These are phyloP conservation scores for Noctua pronuba DNA, from an alignment of 2,888 invertebrate species.

Conservation along the genomic window DNA sequence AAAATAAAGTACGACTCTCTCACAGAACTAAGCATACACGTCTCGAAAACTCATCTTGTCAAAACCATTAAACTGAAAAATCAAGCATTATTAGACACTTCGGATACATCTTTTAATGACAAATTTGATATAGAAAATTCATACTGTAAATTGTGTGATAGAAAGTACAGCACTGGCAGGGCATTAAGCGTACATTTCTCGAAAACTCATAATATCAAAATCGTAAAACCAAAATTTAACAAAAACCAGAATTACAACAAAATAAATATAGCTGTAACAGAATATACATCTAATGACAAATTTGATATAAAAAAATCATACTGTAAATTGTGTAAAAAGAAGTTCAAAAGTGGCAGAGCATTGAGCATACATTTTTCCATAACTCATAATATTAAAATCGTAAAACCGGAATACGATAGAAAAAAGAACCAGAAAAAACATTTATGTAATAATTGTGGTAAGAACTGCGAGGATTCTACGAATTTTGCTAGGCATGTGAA, in stretches of 20 bases:
- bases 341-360: constrained; percentile 66
- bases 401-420: constrained; percentile 58
- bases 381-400: constrained; percentile 71
- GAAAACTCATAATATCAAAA: constrained; percentile 72
- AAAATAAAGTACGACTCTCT: constrained; percentile 71
- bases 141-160: constrained; percentile 79
- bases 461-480: constrained; percentile 50
- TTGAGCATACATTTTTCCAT: constrained; percentile 76
- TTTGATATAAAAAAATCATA: constrained; percentile 74
- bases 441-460: constrained; percentile 77
- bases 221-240: constrained; percentile 63
- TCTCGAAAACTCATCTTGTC: constrained; percentile 71
- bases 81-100: not conserved
- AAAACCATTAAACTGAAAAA: constrained; percentile 65
- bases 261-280: not conserved
- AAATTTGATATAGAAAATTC: constrained; percentile 75
- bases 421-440: constrained; percentile 19
- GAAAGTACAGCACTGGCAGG: constrained; percentile 66
- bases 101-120: constrained; percentile 17
- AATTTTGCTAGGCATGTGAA: constrained; percentile 73
- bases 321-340: constrained; percentile 79
- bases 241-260: not conserved
- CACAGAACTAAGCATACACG: constrained; percentile 75
- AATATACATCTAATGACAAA: constrained; percentile 43
- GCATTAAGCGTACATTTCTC: constrained; percentile 76